Percentiles rank a stretch among this genome's conserved stretches.
Evolutionary conservation across 2,797 vertebrate genomes (phyloP).

Genomic region (Etheostoma nigrum): DNA sequence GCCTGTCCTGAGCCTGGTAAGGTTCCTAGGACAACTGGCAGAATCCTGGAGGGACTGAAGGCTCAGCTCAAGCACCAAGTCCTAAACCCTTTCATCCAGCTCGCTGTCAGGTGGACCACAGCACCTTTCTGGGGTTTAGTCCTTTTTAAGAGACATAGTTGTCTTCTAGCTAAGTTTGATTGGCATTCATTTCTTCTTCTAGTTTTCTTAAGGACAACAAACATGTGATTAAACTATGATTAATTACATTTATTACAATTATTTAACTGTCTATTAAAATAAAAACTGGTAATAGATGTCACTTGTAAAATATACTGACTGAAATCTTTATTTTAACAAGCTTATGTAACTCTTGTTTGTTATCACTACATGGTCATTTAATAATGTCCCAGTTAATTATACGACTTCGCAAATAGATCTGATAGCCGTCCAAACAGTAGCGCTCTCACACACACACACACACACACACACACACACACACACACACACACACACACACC

Average conservation of each 20-base stretch:
- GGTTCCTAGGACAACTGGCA: too few relatives aligned
- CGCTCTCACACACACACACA: too few relatives aligned
- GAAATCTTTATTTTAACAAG: not conserved
- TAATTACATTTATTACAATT: not conserved
- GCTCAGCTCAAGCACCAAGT: not conserved
- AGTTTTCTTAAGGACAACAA: not conserved
- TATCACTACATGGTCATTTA: not conserved
- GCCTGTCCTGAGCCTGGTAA: too few relatives aligned
- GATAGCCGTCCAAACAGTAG: constrained; percentile 1
- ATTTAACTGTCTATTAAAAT: not conserved
- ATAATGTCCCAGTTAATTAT: constrained; percentile 6
- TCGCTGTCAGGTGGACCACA: not conserved
- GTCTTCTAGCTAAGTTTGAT: not conserved
- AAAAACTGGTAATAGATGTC: not conserved
- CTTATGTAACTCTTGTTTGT: constrained; percentile 2
- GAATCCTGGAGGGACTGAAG: too few relatives aligned
- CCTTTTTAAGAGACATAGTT: not conserved
- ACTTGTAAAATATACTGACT: not conserved
- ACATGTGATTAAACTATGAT: not conserved
- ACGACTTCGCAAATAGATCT: not conserved
- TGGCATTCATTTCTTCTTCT: not conserved
- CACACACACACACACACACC: not conserved
- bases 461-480: not conserved
- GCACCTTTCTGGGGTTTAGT: not conserved
- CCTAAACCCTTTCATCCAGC: not conserved